Evolutionary conservation across 2,888 invertebrate species (phyloP).

Genomic region (Lithosia quadra): DNA sequence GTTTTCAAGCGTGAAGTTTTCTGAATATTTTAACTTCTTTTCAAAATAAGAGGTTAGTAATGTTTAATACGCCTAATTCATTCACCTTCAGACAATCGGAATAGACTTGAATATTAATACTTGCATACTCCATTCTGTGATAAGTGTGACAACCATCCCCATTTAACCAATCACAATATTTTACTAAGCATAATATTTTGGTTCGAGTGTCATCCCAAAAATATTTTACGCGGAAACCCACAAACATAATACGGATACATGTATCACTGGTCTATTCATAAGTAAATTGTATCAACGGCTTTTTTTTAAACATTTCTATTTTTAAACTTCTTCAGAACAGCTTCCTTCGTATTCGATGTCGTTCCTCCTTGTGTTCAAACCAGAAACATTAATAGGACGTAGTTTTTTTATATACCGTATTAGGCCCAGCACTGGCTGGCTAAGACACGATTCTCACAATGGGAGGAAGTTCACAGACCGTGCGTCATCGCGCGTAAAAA

Average conservation of each 20-base stretch:
- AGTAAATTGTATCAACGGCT: background rate
- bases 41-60: background rate
- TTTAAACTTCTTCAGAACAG: constrained; percentile 11
- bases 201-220: too few relatives aligned
- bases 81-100: background rate
- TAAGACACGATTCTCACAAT: constrained; percentile 77
- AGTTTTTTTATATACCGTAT: constrained; percentile 52
- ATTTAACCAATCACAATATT: background rate
- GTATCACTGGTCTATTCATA: background rate
- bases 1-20: background rate
- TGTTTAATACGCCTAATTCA: background rate
- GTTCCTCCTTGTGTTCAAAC: constrained; percentile 31
- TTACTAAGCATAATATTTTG: too few relatives aligned
- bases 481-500: constrained; percentile 76
- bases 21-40: background rate
- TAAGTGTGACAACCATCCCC: background rate
- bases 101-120: background rate
- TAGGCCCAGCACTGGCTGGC: constrained; percentile 43
- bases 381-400: constrained; percentile 44
- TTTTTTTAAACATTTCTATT: constrained; percentile 14
- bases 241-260: background rate
- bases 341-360: constrained; percentile 24
- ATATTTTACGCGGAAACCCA: background rate
- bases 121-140: background rate
- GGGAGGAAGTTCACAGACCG: constrained; percentile 83